A percentile compares a stretch with the other conserved stretches of the same genome.
Evolutionary conservation across 1,140 invertebrate genomes (phyloP).

Genomic region (Adelges cooleyi): DNA sequence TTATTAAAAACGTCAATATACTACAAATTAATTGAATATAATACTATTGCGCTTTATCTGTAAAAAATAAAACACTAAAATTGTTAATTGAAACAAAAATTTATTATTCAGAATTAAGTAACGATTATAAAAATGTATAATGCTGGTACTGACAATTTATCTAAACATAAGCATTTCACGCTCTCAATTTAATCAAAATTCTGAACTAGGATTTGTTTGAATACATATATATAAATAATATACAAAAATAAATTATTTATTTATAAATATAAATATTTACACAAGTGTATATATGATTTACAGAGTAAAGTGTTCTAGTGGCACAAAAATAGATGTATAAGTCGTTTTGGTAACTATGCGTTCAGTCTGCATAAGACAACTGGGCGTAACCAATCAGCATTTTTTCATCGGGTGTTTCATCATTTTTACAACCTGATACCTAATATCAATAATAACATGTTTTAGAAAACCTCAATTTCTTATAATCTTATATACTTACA

Average conservation of each 20-base stretch:
- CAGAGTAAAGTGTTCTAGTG: constrained; percentile 25
- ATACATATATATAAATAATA: constrained; percentile 20
- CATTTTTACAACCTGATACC: constrained; percentile 67
- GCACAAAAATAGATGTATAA: constrained; percentile 5
- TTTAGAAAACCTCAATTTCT: background rate
- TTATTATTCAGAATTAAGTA: constrained; percentile 23
- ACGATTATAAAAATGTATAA: constrained; percentile 4
- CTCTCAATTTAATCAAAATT: constrained; percentile 7
- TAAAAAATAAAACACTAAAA: too few species aligned
- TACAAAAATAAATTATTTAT: constrained; percentile 26
- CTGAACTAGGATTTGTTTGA: background rate
- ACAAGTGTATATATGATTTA: constrained; percentile 4
- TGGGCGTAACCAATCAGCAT: constrained; percentile 92
- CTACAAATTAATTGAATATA: too few species aligned
- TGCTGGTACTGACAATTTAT: constrained; percentile 4
- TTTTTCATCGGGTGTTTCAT: constrained; percentile 84
- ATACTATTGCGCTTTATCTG: too few species aligned
- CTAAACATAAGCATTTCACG: constrained; percentile 1
- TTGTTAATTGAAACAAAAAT: too few species aligned
- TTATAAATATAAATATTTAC: constrained; percentile 20
- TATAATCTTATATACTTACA: constrained; percentile 44
- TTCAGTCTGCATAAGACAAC: constrained; percentile 75
- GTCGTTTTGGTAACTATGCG: background rate
- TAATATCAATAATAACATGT: constrained; percentile 42
- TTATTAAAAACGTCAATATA: too few species aligned